phyloP scores from a whole-genome alignment of 2,888 invertebrate genomes.

The Phorcus lineatus region DNA sequence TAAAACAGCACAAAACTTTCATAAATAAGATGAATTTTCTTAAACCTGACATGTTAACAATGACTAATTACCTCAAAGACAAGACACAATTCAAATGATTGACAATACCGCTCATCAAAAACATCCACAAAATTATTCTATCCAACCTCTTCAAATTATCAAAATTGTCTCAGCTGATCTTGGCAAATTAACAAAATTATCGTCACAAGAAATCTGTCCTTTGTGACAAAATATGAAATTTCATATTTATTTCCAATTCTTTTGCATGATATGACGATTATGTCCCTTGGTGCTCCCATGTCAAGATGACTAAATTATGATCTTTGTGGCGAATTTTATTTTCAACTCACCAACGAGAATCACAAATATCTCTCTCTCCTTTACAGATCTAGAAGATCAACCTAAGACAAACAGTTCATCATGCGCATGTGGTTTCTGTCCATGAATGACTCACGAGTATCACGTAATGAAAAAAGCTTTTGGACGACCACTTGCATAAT shows the following conservation, averaged over 20 bases:
- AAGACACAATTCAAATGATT: too few relatives aligned
- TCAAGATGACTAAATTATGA: not conserved
- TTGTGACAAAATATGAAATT: not conserved
- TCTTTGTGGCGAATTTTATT: not conserved
- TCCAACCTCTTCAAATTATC: too few relatives aligned
- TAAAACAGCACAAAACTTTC: too few relatives aligned
- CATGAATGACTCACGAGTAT: not conserved
- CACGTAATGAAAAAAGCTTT: not conserved
- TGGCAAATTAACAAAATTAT: not conserved
- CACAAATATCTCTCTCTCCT: not conserved
- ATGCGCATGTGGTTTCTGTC: not conserved
- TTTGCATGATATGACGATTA: not conserved
- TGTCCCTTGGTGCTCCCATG: not conserved
- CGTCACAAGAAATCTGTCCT: not conserved
- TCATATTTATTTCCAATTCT: not conserved
- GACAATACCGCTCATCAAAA: too few relatives aligned
- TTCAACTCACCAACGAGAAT: not conserved
- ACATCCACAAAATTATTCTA: too few relatives aligned
- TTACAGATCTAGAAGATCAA: not conserved
- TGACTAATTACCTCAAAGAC: too few relatives aligned
- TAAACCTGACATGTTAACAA: too few relatives aligned
- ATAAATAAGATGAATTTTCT: too few relatives aligned
- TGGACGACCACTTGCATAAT: too few relatives aligned
- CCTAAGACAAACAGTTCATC: not conserved
- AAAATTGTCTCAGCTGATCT: not conserved